A percentile compares a stretch with the other conserved stretches of the same genome.
These are phyloP conservation scores for Gallinago stenura DNA, from an alignment of 2,797 vertebrate genomes.

Conservation along the genomic window DNA sequence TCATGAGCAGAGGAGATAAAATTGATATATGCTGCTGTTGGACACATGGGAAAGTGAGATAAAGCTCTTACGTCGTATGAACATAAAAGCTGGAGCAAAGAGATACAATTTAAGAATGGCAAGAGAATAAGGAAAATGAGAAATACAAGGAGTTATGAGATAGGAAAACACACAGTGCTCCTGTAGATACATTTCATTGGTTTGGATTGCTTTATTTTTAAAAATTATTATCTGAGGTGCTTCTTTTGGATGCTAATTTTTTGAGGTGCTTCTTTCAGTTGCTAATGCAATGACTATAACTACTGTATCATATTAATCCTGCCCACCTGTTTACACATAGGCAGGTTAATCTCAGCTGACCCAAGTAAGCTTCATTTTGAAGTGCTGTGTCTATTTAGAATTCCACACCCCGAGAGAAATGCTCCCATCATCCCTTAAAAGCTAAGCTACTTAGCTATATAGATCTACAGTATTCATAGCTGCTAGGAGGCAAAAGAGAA, in stretches of 20 bases:
- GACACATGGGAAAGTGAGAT: conserved; percentile 39
- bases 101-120: neutral
- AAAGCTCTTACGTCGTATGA: conserved; percentile 28
- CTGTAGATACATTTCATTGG: neutral
- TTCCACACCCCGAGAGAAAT: neutral
- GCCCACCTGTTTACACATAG: neutral
- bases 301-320: neutral
- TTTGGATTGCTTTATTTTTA: neutral
- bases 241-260: neutral
- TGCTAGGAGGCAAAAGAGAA: neutral
- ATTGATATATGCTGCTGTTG: neutral
- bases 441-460: neutral
- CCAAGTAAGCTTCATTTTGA: neutral
- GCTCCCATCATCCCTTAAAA: neutral
- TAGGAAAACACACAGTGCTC: neutral
- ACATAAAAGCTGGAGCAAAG: neutral
- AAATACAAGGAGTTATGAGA: neutral
- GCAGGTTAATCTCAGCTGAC: neutral
- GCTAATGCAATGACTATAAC: neutral
- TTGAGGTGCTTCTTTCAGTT: neutral
- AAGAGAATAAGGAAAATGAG: neutral
- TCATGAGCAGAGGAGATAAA: conserved; percentile 30
- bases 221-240: neutral
- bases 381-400: neutral
- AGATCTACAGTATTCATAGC: neutral